A percentile compares a stretch with the other conserved stretches of the same genome.
phyloP scores from a whole-genome alignment of 2,797 vertebrate species.

The Sebastes nivosus region DNA sequence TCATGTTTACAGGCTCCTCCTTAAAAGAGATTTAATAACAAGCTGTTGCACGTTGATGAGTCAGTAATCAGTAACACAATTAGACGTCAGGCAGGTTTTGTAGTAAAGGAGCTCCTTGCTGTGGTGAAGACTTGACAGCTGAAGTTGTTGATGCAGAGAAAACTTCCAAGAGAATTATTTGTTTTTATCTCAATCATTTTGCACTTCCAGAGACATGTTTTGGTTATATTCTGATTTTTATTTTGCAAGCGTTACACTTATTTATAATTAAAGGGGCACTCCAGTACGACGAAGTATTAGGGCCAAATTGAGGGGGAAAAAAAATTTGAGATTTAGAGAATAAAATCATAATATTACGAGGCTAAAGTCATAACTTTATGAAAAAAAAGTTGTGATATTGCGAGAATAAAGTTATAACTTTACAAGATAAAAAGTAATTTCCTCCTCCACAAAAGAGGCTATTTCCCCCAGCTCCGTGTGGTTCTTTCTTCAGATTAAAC shows the following conservation, averaged over 20 bases:
- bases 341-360: too few species aligned
- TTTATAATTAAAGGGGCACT: neutral
- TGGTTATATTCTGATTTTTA: neutral
- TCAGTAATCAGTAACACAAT: fast-evolving
- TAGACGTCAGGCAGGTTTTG: neutral
- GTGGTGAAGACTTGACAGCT: neutral
- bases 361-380: too few species aligned
- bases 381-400: too few species aligned
- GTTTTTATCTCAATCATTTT: neutral
- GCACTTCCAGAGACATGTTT: neutral
- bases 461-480: too few species aligned
- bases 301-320: too few species aligned
- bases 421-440: too few species aligned
- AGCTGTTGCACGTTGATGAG: neutral
- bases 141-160: neutral
- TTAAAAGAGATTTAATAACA: neutral
- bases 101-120: neutral
- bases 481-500: too few species aligned
- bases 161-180: neutral
- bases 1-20: conserved; percentile 67
- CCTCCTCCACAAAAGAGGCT: too few species aligned
- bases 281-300: too few species aligned
- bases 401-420: too few species aligned
- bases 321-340: too few species aligned
- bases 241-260: neutral